Percentiles rank a stretch among this genome's conserved stretches.
These are phyloP conservation scores for Scopus umbretta DNA, from an alignment of 2,113 vertebrate genomes.

Conservation along the genomic window DNA sequence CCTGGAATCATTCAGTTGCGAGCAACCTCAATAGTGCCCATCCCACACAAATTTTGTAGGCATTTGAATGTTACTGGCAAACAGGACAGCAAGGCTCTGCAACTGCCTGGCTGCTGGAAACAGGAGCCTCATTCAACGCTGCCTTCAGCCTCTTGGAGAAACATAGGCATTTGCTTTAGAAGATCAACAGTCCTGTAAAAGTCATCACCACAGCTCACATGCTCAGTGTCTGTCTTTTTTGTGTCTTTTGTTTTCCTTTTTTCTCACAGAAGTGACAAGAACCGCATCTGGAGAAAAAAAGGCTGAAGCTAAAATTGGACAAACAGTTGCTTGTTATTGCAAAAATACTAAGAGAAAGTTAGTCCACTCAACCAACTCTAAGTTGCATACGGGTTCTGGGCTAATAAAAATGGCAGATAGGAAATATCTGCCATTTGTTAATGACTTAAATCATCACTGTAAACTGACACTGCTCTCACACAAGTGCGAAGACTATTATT, in stretches of 20 bases:
- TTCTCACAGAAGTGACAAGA: background rate
- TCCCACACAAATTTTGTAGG: background rate
- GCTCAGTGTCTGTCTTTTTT: background rate
- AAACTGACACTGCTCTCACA: background rate
- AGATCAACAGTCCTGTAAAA: background rate
- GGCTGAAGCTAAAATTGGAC: background rate
- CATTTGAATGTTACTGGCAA: background rate
- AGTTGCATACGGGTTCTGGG: background rate
- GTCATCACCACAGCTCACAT: background rate
- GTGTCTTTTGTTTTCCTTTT: too few relatives aligned
- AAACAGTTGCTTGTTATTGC: background rate
- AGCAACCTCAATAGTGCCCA: accelerated
- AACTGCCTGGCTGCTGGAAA: background rate
- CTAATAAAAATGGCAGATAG: background rate
- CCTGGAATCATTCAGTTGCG: background rate
- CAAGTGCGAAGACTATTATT: background rate
- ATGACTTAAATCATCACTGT: background rate
- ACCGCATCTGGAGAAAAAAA: background rate
- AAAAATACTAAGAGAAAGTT: background rate
- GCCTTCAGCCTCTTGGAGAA: background rate
- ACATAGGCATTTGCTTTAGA: background rate
- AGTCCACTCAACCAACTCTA: background rate
- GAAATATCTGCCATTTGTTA: background rate
- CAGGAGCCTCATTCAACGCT: background rate
- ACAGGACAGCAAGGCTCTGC: background rate